These are phyloP conservation scores for Acyrthosiphon pisum DNA, from an alignment of 1,140 invertebrate genomes.

Conservation along the genomic window DNA sequence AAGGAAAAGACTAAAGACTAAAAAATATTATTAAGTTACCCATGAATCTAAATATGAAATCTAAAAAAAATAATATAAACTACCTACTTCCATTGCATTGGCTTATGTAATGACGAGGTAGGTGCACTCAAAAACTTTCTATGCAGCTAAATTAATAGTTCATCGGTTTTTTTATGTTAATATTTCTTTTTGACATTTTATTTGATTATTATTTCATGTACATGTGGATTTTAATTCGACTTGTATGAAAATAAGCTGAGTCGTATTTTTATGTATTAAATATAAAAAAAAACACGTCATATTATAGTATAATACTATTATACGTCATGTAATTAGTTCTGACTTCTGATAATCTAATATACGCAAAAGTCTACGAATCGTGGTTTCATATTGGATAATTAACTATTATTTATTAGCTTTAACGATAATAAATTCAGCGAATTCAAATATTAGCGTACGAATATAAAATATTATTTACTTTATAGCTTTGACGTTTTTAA, in stretches of 20 bases:
- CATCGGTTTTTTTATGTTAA: too few species aligned
- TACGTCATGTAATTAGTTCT: background rate
- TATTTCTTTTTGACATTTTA: too few species aligned
- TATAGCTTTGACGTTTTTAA: background rate
- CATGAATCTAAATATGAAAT: background rate
- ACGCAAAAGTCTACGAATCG: background rate
- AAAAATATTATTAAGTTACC: too few species aligned
- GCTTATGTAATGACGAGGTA: too few species aligned
- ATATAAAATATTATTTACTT: background rate
- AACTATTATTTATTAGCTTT: background rate
- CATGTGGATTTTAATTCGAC: background rate
- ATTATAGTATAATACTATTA: background rate
- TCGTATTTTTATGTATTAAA: background rate
- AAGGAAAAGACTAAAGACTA: too few species aligned
- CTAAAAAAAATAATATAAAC: background rate
- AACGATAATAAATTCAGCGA: background rate
- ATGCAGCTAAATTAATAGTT: too few species aligned
- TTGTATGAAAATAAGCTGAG: background rate
- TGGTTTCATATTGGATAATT: background rate
- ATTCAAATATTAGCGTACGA: background rate
- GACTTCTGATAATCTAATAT: background rate
- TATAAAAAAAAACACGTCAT: background rate
- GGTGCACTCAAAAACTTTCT: too few species aligned
- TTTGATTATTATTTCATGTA: background rate
- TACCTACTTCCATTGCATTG: too few species aligned